Evolutionary conservation across 2,888 invertebrate species (phyloP), one percentile per base, ranked within the genome.

Genomic region (Hyalella azteca): DNA sequence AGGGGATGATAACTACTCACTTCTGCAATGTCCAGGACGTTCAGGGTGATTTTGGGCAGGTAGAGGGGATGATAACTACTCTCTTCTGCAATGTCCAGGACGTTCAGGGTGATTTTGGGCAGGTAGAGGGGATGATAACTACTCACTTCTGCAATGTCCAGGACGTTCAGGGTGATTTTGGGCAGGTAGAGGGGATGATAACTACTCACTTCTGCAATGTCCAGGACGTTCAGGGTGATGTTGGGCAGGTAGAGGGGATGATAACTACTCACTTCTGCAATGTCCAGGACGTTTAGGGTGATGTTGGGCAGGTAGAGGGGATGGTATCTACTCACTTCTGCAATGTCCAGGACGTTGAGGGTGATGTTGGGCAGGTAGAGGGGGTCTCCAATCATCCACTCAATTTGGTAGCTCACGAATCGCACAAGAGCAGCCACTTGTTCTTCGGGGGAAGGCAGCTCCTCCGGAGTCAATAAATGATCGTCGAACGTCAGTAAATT

Each of bases 381-480:
- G n/a, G 75, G 75, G 40, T 75, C 41, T 3, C 75, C 75, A 7
- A 75, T 41, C 45, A 75, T 45, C 75, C 75, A 75, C 7, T 29
- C 41, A 19, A 75, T 75, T 22, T 75, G 75, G 45, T 75, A 75
- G 32, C 75, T 41, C 22, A 75, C 75, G 26, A 75, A 45, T 4
- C 75, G 40, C 41, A 45, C 9, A 13, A 75, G 45, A 2, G 75
- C 75, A 5, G 26, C 41, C 75, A 45, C 29, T 45, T 75, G 75
- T 11, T 75, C 75, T 0, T 11, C 41, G 45, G n/a, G 26, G 75
- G 9, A 75, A 41, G 45, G 40, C 36, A 1, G 45, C 45, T 45
- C 45, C n/a, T 45, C 45, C 15, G 45, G 45, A 11, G 11, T 9
- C 15, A 45, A 11, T 45, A 45, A 9, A 15, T 11, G 45, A 15